Evolutionary conservation across 1,140 invertebrate genomes (phyloP), one percentile per base, ranked within the genome.

Genomic region (Drosophila seguyi): DNA sequence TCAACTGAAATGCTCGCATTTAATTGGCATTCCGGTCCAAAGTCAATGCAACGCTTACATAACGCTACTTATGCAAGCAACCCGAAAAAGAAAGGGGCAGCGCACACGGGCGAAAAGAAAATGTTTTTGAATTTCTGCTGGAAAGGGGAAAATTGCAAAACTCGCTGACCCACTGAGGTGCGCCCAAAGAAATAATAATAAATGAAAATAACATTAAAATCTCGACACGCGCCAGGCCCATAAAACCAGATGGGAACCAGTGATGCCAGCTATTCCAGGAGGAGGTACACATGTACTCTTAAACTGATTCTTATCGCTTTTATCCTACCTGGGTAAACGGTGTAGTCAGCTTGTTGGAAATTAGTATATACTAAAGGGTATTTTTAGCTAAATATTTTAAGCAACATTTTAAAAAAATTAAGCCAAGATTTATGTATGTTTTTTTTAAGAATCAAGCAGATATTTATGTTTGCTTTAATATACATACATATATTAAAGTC

Each of bases 11-110:
- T 38, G 63, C 39, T 47, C 39, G 27, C 20, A 50, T 72, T 66
- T 44, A 56, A 59, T 55, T 53, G 73, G 36, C 75, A 77, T 77
- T 82, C 52, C 65, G 66, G 79, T 87, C 75, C 83, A 88, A 87
- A 87, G 83, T 88, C 83, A 87, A 88, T 79, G 83, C 71, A 80
- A 88, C 66, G 75, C 75, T 88, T 88, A 88, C 66, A 76, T 87
- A 87, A 88, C 45, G 45, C 38, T 8, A 74, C 63, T 87, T 87
- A 88, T 79, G 79, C 81, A 88, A 88, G 62, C 60, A 25, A 8
- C 11, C 27, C 16, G 7, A 57, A 48, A 20, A 55, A 50, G 41
- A 58, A 72, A 72, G 58, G 48, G 50, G 47, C 29, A 34, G 7
- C 25, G 13, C 47, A 48, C 29, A 52, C 48, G 50, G 34, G 44